Evolutionary conservation across 2,888 invertebrate genomes (phyloP).

Genomic region (Odontocerum albicorne): DNA sequence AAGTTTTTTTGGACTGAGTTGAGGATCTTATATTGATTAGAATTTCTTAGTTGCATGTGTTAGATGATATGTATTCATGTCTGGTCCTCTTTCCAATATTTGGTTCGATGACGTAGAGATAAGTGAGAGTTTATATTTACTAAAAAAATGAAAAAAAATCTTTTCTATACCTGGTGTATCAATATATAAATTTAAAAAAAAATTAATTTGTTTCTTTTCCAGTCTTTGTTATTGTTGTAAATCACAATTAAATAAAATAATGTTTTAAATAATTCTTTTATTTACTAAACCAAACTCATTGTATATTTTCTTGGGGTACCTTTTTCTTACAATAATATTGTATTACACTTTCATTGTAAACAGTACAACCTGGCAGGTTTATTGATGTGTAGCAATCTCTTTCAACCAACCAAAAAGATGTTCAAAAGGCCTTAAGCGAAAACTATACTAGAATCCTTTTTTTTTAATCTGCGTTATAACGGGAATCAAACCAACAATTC

Average conservation of each 20-base stretch:
- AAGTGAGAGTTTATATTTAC: conserved; percentile 20
- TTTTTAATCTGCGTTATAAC: too few species aligned
- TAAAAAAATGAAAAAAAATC: background rate
- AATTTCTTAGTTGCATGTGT: conserved; percentile 3
- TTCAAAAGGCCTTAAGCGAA: too few species aligned
- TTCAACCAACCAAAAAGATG: too few species aligned
- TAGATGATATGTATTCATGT: conserved; percentile 6
- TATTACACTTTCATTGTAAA: too few species aligned
- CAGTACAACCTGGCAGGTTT: too few species aligned
- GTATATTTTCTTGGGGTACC: too few species aligned
- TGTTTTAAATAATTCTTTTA: conserved; percentile 11
- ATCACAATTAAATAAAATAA: conserved; percentile 21
- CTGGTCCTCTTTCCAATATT: conserved; percentile 5
- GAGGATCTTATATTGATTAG: conserved; percentile 3
- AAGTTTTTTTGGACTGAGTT: conserved; percentile 1
- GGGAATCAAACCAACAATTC: too few species aligned
- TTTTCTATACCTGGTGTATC: conserved; percentile 19
- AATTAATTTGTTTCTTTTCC: conserved; percentile 7
- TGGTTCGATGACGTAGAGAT: conserved; percentile 4
- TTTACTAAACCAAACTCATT: conserved; percentile 6
- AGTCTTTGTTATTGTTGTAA: conserved; percentile 30
- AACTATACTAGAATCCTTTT: too few species aligned
- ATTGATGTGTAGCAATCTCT: too few species aligned
- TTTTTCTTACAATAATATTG: too few species aligned
- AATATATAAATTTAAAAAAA: background rate